Evolutionary conservation across 2,888 invertebrate genomes (phyloP), one percentile per base, ranked within the genome.

Genomic region (Drosophila quinaria): DNA sequence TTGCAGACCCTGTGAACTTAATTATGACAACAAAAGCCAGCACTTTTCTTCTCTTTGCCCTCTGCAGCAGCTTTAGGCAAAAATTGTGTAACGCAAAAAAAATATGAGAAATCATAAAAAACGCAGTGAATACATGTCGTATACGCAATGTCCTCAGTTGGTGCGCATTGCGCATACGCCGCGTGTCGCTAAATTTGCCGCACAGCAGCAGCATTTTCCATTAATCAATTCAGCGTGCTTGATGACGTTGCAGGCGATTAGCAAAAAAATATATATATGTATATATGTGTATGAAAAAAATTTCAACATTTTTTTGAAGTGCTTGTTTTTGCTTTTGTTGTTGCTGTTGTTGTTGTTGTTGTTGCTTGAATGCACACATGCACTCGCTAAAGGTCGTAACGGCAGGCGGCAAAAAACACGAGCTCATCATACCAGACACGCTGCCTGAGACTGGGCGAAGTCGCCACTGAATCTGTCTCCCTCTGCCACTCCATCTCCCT

Each of bases 371-470:
- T 83, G 80, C 74, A 81, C 72, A 72, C 52, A 31, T 77, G 82
- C 86, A 86, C 69, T 70, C 75, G 74, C 83, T 74, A 86, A 84
- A 84, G 83, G 83, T 84, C 83, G 62, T 78, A 86, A 83, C 75
- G 78, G 44, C 80, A 76, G 70, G 61, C 79, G 58, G 61, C 58
- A 41, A 63, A 59, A 54, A 56, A 66, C 56, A 60, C 70, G 65
- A 74, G 70, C 70, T 75, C 74, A 44, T 75, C 74, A 70, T 44
- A 44, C 51, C 71, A 76, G 75, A 75, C 75, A 75, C 67, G 65
- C 65, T 76, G 72, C 72, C 79, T 59, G 70, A 61, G 77, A 73
- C 74, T 78, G 54, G 70, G 78, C 66, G 83, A 80, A 80, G 83
- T 82, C 78, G 56, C 22, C 65, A 8, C 35, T 19, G 44, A 2